Percentiles rank a stretch among this genome's conserved stretches.
phyloP scores from a whole-genome alignment of 2,797 vertebrate species.

The Cossypha polioptera region DNA sequence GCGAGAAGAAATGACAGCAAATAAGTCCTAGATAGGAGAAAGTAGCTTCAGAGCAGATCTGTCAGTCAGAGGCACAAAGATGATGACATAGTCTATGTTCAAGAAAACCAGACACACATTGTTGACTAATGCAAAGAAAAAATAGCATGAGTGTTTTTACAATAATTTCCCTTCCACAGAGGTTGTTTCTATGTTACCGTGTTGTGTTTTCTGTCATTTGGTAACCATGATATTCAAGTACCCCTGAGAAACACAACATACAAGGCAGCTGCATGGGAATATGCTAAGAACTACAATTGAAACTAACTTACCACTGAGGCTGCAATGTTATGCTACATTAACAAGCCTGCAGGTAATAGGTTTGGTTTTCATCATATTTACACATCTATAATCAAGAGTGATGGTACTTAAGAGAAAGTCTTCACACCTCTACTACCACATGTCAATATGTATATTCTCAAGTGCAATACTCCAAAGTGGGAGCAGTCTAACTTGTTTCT shows the following conservation, averaged over 20 bases:
- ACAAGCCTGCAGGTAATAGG: background rate
- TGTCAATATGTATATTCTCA: background rate
- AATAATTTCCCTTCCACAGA: background rate
- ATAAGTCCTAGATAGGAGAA: background rate
- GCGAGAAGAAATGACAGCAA: background rate
- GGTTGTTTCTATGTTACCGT: background rate
- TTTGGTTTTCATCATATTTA: background rate
- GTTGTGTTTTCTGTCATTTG: background rate
- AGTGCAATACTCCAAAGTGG: background rate
- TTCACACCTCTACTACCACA: background rate
- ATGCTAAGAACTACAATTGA: background rate
- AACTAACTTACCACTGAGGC: background rate
- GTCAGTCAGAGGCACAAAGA: background rate
- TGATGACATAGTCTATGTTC: background rate
- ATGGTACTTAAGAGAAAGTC: background rate
- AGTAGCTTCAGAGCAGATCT: background rate
- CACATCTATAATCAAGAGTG: background rate
- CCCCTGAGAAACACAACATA: background rate
- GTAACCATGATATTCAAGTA: background rate
- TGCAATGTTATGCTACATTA: background rate
- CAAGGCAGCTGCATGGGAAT: background rate
- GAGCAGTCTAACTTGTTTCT: background rate
- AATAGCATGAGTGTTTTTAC: background rate
- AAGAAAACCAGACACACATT: background rate
- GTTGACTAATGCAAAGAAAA: background rate